phyloP scores from a whole-genome alignment of 37 sponge, comb jelly and placozoan genomes.

The Lycopodina hypogea region DNA sequence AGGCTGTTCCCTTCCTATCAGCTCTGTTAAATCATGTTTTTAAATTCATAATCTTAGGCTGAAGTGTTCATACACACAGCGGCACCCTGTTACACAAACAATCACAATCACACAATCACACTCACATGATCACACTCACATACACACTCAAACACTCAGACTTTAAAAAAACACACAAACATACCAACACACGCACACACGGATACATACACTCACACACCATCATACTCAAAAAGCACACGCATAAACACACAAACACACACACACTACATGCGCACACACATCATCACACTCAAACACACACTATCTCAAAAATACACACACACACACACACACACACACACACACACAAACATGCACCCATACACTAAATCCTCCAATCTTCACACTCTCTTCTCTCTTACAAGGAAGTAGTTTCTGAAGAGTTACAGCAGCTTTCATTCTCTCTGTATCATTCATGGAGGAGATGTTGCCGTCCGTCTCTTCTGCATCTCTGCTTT shows the following conservation, averaged over 20 bases:
- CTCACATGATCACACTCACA: conserved; percentile 32
- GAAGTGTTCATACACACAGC: conserved; percentile 1
- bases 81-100: conserved; percentile 19
- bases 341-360: background rate
- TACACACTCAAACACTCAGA: too few relatives aligned
- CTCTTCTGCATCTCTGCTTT: too few relatives aligned
- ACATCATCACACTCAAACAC: too few relatives aligned
- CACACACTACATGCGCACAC: background rate
- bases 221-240: too few relatives aligned
- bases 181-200: conserved; percentile 27
- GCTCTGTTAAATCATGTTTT: too few relatives aligned
- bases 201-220: conserved; percentile 17
- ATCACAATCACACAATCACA: conserved; percentile 27
- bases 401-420: too few relatives aligned
- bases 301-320: conserved; percentile 27
- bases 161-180: conserved; percentile 26
- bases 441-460: too few relatives aligned
- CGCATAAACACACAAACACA: background rate
- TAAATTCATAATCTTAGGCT: too few relatives aligned
- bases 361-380: background rate
- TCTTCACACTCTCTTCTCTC: background rate
- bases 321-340: conserved; percentile 35
- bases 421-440: too few relatives aligned
- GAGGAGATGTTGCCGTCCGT: too few relatives aligned
- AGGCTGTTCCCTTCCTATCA: too few relatives aligned